Percentiles rank a stretch among this genome's conserved stretches.
These are phyloP conservation scores for Heteractis magnifica DNA, from an alignment of 92 coral and sea anemone species.

Conservation along the genomic window DNA sequence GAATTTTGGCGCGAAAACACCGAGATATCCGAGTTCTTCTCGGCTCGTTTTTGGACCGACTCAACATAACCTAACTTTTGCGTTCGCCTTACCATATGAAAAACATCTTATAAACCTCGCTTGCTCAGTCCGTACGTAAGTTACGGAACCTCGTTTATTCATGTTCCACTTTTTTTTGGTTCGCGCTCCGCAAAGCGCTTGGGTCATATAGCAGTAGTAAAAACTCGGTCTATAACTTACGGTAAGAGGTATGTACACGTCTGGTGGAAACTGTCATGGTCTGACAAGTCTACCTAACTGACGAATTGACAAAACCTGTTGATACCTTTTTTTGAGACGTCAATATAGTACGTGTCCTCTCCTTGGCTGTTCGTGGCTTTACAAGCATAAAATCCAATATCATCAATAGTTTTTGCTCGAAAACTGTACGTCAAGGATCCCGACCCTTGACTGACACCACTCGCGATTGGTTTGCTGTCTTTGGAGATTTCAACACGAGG, in stretches of 20 bases:
- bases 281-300: background rate
- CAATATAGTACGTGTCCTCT: conserved; percentile 38
- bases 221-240: no score
- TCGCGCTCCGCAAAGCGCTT: no score
- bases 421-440: conserved; percentile 46
- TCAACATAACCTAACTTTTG: no score
- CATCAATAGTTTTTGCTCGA: conserved; percentile 39
- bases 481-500: conserved; percentile 50
- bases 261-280: background rate
- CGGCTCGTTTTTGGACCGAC: no score
- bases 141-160: no score
- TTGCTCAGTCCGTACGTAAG: no score
- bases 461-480: conserved; percentile 44
- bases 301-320: background rate
- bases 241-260: background rate
- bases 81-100: no score
- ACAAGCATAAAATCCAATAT: conserved; percentile 67
- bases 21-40: background rate
- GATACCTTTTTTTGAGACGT: conserved; percentile 61
- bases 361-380: conserved; percentile 57
- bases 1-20: background rate
- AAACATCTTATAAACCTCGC: no score
- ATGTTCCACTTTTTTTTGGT: no score
- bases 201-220: no score
- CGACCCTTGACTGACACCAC: conserved; percentile 23